Evolutionary conservation across 2,797 vertebrate genomes (phyloP), one percentile per base, ranked within the genome.

Genomic region (Capromys pilorides): DNA sequence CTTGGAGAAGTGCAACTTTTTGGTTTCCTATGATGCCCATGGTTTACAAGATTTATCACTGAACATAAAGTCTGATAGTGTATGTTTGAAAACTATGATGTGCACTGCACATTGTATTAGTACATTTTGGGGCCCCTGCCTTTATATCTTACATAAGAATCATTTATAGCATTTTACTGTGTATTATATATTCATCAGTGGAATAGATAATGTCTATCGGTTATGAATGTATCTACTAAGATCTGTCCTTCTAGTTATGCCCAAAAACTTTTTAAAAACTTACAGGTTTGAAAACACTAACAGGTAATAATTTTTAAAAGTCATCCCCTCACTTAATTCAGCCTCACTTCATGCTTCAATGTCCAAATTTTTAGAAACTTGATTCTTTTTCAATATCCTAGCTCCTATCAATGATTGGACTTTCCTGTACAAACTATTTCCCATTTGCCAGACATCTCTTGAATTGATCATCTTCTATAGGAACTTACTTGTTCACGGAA

Each of bases 361-460:
- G 54, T 80, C 64, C n/a, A 49, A 13, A 11, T 83, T 95, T 67
- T 85, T 45, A 11, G 14, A 33, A 5, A 57, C 51, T 33, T 45
- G 28, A 41, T 14, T 36, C 9, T 59, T 78, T 86, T 90, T 54
- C 12, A 78, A 16, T 33, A 95, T 2, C 33, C 51, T 85, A 85
- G 92, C 79, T 90, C 19, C 36, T 78, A 41, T 24, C 73, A 91
- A 51, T 64, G 36, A 81, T 57, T 12, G 14, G 18, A n/a, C 64
- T 84, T 80, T 85, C 36, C 6, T 13, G 0, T 54, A 45, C 78
- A 33, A 75, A 36, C 28, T 24, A 26, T 66, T 91, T 93, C 80
- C 77, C 85, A 45, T 61, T 79, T 84, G 41, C n/a, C 88, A 54
- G 78, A 4, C 31, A 80, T 88, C 78, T 78, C 88, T 91, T 69